Base-by-base conservation (phyloP, 2,797 vertebrate genomes). In the Poeciliopsis infans region DNA sequence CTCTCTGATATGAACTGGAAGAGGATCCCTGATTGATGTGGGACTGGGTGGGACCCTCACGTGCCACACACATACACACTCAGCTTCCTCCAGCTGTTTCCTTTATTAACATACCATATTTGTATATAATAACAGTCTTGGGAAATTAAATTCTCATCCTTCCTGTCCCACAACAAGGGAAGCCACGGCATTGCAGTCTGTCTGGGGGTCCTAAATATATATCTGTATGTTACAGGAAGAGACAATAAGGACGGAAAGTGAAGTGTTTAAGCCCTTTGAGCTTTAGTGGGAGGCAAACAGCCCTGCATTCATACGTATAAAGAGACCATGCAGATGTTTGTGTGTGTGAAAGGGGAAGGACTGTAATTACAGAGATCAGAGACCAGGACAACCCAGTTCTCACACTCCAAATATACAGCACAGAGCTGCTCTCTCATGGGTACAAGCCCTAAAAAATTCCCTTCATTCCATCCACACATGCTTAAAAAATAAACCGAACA, bases 1-100 rank as follows among this genome's bases (percentile, higher is more conserved):
- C 66, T 71, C 75, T 71, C 83, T 75, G 87, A 86, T 85, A 46
- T 82, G 85, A 86, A 92, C 88, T 92, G 88, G 88, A 90, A 88
- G 82, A 74, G 82, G 80, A 80, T 47, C 83, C 77, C 31, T 90
- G 89, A 93, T 81, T 92, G 86, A 94, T 95, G 91, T 90, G 91
- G 87, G 79, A 61, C 76, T 23, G 75, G 84, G 78, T 90, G 87
- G 87, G 83, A 86, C 86, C 81, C 10, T 12, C 77, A 43, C 33
- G 66, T 85, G 85, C 80, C 89, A 81, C 82, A 72, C 51, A 74
- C 81, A 75, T 68, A 75, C 75, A 79, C 83, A 41, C 36, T 5
- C 64, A 53, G 23, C 31, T 68, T 75, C 46, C 74, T 74, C 55
- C 72, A 77, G 78, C 87, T 79, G 86, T 80, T 88, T 84, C 82